Evolutionary conservation across 2,888 invertebrate genomes (phyloP), one percentile per base, ranked within the genome.

Genomic region (Stenichneumon culpator): DNA sequence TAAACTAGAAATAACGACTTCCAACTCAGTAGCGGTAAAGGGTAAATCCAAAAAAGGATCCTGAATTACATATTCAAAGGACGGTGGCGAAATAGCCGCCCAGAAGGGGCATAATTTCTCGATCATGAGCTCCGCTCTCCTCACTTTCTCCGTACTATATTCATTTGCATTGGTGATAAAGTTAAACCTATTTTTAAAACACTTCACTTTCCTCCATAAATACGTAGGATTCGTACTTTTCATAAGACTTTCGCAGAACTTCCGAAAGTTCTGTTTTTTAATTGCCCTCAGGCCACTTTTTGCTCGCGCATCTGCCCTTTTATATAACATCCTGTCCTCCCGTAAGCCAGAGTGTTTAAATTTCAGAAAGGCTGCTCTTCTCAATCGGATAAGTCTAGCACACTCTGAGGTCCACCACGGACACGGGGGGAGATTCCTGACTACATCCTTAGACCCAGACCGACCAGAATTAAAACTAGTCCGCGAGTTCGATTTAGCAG

Each of bases 341-440:
- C 63, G 69, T 0, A 28, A 14, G 1, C 19, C 22, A 0, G 57
- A 16, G 19, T 44, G 6, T 52, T 81, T 69, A 32, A 73, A 82
- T 50, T 78, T 75, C 7, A 70, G 11, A 3, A 77, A 60, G 4
- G 81, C 70, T 19, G 57, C 73, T 28, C 47, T 44, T n/a, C 82
- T 63, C 2, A 50, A 2, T 3, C 52, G 19, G 1, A 81, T 22
- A n/a, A 84, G 25, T 39, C 67, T 80, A 39, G 78, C 73, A n/a
- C 84, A 81, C 7, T 73, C 69, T 0, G 28, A 44, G 32, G 67
- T 78, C 82, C 84, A 84, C 84, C 82, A 84, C 0, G 80, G 80
- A n/a, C 82, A 19, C 1, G 80, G 69, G 22, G 73, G 5, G 4
- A 9, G 19, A 44, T 32, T 67, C 36, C 9, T 39, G 1, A 39